Base-by-base conservation (phyloP, 2,888 invertebrate species). In the Gasteruption jaculator region DNA sequence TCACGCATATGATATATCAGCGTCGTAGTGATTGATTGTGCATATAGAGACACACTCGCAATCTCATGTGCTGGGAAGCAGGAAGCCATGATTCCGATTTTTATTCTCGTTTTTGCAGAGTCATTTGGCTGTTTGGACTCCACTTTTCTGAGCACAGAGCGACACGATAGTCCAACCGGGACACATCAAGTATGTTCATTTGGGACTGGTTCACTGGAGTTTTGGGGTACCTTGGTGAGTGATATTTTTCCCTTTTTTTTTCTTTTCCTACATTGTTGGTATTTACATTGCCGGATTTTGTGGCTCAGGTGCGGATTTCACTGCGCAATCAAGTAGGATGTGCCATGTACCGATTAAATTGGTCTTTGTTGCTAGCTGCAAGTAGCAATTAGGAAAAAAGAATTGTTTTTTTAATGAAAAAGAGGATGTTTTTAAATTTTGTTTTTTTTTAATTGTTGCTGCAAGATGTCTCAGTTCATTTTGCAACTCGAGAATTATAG, bases 181-280 rank as follows among this genome's bases (percentile, higher is more conserved):
- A 45, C 35, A 46, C 35, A 44, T 45, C 48, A 51, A 73, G 67
- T 70, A 92, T 93, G 92, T 92, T 93, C 79, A 85, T 93, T 77
- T 88, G 89, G 87, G 92, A 92, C 75, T 93, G 92, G 91, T 87
- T 93, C 72, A 89, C 91, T 73, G 91, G 91, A 65, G 91, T 92
- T 69, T 78, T 93, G 70, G 91, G 91, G 73, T 92, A 90, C 76
- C 81, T 93, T 72, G 92, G 92, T 91, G 73, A 85, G 84, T 77
- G 39, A 43, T 47, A 5, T 22, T 35, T 39, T 15, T 48, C 10
- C n/a, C 30, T 5, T 16, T 15, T 31, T 30, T 15, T 4, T 31
- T 8, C 4, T 15, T 18, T 31, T 31, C n/a, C n/a, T n/a, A n/a
- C n/a, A n/a, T n/a, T n/a, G n/a, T n/a, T n/a, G n/a, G n/a, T n/a